Conservation (phyloP, 2,888 invertebrate genomes). For the Muscina levida region DNA sequence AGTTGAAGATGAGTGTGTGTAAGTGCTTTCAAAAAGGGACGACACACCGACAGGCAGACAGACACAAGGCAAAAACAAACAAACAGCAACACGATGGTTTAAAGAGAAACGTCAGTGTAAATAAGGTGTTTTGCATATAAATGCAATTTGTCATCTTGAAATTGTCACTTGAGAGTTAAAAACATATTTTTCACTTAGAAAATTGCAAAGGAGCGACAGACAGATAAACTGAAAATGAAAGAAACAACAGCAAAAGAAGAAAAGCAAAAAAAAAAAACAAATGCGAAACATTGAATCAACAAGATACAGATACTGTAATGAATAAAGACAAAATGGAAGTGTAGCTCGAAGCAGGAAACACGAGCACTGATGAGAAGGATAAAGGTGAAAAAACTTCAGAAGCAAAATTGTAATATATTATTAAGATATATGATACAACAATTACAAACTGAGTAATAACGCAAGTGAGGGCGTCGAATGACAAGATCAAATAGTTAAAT, state of each 20-base stretch:
- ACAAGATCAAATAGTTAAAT: too few species aligned
- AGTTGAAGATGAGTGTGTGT: constrained; percentile 8
- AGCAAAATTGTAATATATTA: too few species aligned
- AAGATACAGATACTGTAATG: constrained; percentile 3
- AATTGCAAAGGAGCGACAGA: constrained; percentile 46
- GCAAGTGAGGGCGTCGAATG: too few species aligned
- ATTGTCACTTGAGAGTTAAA: constrained; percentile 62
- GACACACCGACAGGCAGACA: constrained; percentile 7
- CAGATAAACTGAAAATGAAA: constrained; percentile 6
- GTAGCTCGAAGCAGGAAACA: not conserved
- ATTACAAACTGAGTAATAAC: too few species aligned
- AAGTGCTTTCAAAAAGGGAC: constrained; percentile 21
- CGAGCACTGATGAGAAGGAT: constrained; percentile 6
- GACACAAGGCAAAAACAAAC: constrained; percentile 28
- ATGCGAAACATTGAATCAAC: constrained; percentile 29
- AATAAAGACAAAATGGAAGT: constrained; percentile 23
- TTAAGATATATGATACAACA: too few species aligned
- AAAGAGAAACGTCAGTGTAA: constrained; percentile 53
- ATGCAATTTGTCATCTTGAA: constrained; percentile 69
- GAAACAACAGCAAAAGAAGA: too few species aligned
- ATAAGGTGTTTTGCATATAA: constrained; percentile 66
- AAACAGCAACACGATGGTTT: not conserved
- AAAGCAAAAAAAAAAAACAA: too few species aligned
- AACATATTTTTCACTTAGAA: constrained; percentile 61
- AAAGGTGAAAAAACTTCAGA: constrained; percentile 11